phyloP scores from a whole-genome alignment of 2,888 invertebrate genomes.

The Andricus curvator region DNA sequence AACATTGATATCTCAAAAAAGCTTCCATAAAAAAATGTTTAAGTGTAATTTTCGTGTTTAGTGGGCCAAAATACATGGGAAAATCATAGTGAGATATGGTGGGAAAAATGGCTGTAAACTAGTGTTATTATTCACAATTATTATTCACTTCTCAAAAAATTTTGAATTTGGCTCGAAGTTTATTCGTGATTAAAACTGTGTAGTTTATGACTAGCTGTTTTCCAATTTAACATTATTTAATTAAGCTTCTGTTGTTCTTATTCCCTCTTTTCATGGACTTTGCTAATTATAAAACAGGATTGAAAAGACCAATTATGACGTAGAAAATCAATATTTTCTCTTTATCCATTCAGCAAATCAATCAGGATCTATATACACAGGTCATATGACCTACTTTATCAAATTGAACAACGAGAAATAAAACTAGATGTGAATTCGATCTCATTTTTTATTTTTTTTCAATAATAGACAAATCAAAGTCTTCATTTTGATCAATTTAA shows the following conservation, averaged over 20 bases:
- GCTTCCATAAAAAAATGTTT: too few species aligned
- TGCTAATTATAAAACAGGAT: neutral
- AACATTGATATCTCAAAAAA: too few species aligned
- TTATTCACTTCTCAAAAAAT: too few species aligned
- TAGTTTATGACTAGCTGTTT: neutral
- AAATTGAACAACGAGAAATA: neutral
- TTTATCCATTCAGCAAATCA: neutral
- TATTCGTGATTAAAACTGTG: neutral
- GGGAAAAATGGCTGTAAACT: too few species aligned
- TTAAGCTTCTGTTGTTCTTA: neutral
- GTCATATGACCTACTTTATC: neutral
- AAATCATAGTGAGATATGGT: too few species aligned
- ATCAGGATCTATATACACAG: neutral
- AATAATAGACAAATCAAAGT: too few species aligned
- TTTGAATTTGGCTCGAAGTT: too few species aligned
- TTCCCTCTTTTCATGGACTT: neutral
- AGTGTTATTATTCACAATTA: too few species aligned
- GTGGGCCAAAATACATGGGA: too few species aligned
- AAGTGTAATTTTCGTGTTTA: too few species aligned
- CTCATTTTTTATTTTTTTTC: too few species aligned
- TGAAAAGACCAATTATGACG: neutral
- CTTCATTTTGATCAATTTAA: too few species aligned
- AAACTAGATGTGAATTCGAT: neutral
- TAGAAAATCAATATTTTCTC: neutral
- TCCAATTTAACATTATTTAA: neutral